These are phyloP conservation scores for Anneissia japonica DNA, from an alignment of 35 echinoderm and acorn worm genomes.

Conservation along the genomic window DNA sequence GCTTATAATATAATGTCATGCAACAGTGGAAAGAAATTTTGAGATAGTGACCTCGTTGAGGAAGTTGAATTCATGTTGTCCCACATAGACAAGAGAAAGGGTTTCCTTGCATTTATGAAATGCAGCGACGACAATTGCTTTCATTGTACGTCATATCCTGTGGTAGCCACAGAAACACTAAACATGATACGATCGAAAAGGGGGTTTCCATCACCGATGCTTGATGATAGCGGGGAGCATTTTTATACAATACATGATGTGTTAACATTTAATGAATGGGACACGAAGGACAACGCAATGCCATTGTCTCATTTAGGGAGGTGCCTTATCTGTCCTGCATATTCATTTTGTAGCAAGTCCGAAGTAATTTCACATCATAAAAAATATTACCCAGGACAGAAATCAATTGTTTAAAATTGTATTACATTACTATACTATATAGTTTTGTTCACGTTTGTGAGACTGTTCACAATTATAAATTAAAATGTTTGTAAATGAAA, in stretches of 20 bases:
- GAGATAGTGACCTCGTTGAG: not conserved
- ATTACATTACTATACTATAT: too few relatives aligned
- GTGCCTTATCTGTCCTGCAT: not conserved
- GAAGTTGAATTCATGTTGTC: not conserved
- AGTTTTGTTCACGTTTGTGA: too few relatives aligned
- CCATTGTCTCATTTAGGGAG: not conserved
- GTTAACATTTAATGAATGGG: not conserved
- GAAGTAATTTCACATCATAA: not conserved
- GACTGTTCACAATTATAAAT: too few relatives aligned
- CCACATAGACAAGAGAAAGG: not conserved
- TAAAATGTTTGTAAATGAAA: too few relatives aligned
- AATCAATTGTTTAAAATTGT: too few relatives aligned
- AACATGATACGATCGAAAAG: not conserved
- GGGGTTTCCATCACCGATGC: not conserved
- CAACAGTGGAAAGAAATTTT: not conserved
- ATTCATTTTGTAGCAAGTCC: not conserved
- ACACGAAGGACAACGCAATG: not conserved
- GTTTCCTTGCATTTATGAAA: not conserved
- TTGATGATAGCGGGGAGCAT: not conserved
- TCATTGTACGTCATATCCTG: not conserved
- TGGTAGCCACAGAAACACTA: not conserved
- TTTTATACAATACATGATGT: not conserved
- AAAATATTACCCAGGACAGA: too few relatives aligned
- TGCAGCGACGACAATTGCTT: not conserved
- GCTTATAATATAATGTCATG: not conserved